A percentile compares a stretch with the other conserved stretches of the same genome.
Evolutionary conservation across 2,797 vertebrate species (phyloP).

Genomic region (Glyptemys insculpta): DNA sequence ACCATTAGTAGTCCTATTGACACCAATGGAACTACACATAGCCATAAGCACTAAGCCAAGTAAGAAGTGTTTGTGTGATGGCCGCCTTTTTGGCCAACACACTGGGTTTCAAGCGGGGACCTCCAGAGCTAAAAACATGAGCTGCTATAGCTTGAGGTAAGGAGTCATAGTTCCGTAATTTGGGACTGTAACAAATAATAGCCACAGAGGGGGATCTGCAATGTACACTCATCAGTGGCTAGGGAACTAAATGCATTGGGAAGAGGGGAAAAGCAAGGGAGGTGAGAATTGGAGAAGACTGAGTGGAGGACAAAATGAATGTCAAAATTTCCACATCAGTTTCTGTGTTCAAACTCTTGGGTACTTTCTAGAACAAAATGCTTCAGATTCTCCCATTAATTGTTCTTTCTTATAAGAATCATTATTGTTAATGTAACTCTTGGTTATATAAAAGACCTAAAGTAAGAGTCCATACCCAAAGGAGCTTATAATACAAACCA

Average conservation of each 20-base stretch:
- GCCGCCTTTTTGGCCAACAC: not conserved
- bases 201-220: not conserved
- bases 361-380: not conserved
- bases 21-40: not conserved
- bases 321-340: not conserved
- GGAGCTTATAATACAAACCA: not conserved
- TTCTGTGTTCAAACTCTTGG: not conserved
- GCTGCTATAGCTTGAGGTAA: not conserved
- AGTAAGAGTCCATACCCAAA: not conserved
- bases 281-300: not conserved
- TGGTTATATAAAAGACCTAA: not conserved
- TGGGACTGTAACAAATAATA: accelerated
- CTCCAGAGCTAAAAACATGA: not conserved
- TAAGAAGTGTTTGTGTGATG: not conserved
- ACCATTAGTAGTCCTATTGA: not conserved
- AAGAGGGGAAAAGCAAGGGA: not conserved
- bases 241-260: not conserved
- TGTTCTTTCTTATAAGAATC: not conserved
- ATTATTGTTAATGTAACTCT: not conserved
- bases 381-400: not conserved
- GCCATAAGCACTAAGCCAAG: not conserved
- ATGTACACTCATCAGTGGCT: not conserved
- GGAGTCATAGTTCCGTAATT: not conserved
- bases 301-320: not conserved
- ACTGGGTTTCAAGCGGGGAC: not conserved